Evolutionary conservation across 35 echinoderm and acorn worm species (phyloP).

Genomic region (Ophiothrix spiculata): DNA sequence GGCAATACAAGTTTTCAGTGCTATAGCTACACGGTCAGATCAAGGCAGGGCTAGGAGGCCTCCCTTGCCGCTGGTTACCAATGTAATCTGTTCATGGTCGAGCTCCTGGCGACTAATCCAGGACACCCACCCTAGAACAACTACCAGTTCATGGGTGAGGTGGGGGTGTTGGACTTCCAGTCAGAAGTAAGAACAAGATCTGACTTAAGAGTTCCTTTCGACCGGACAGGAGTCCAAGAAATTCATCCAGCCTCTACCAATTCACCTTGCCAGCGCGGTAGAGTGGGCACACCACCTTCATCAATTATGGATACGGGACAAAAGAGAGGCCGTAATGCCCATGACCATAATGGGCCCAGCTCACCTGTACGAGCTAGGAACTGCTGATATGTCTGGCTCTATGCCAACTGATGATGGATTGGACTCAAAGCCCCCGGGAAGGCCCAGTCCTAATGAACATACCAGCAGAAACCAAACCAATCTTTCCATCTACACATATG

Average conservation of each 20-base stretch:
- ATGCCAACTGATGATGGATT: neutral
- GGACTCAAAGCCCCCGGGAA: neutral
- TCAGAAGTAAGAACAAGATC: neutral
- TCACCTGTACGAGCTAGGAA: neutral
- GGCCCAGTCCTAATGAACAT: neutral
- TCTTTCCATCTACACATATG: neutral
- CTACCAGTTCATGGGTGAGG: too few species aligned
- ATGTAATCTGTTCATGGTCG: too few species aligned
- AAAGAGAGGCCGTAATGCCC: constrained; percentile 16
- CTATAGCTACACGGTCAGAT: too few species aligned
- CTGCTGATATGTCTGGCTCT: neutral
- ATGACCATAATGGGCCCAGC: constrained; percentile 12
- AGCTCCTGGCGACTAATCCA: too few species aligned
- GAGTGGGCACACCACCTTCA: too few species aligned
- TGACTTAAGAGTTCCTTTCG: neutral
- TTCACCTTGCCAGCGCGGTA: neutral
- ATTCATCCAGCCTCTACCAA: neutral
- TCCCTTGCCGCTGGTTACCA: too few species aligned
- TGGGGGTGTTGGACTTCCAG: neutral
- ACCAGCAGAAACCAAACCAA: neutral
- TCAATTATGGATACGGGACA: constrained; percentile 8
- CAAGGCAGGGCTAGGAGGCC: too few species aligned
- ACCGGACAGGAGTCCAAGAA: neutral
- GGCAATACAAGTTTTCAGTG: too few species aligned
- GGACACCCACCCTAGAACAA: too few species aligned